phyloP scores from a whole-genome alignment of 2,888 invertebrate genomes.

The Adelognathus sp. region DNA sequence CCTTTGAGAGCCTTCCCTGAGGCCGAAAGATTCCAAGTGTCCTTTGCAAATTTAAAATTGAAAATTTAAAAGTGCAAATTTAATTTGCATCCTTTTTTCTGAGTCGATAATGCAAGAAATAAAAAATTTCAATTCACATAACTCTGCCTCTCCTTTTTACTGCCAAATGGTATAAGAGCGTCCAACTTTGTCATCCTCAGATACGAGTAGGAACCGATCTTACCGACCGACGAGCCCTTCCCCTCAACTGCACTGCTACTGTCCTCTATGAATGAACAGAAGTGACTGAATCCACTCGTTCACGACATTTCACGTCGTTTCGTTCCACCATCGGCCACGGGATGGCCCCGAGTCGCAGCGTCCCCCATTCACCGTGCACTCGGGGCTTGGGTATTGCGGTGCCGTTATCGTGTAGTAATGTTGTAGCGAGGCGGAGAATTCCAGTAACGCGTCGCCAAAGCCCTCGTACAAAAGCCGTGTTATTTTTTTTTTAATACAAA shows the following conservation, averaged over 20 bases:
- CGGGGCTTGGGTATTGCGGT: slow-evolving; percentile 28
- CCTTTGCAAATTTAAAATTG: too few relatives aligned
- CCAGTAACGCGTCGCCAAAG: slow-evolving; percentile 10
- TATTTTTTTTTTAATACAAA: slow-evolving; percentile 6
- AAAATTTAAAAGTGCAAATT: too few relatives aligned
- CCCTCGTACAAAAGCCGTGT: slow-evolving; percentile 2
- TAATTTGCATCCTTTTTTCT: too few relatives aligned
- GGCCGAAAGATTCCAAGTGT: too few relatives aligned
- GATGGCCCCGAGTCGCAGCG: slow-evolving; percentile 32
- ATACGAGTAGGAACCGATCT: neutral
- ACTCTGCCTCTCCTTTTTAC: too few relatives aligned
- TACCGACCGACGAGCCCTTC: neutral
- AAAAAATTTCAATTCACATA: too few relatives aligned
- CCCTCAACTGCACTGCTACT: neutral
- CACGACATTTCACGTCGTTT: neutral
- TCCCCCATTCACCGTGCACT: slow-evolving; percentile 31
- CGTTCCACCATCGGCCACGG: neutral
- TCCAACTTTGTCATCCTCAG: neutral
- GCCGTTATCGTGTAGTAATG: slow-evolving; percentile 35
- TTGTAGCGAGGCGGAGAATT: slow-evolving; percentile 6
- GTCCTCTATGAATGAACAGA: neutral
- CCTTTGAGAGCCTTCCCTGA: too few relatives aligned
- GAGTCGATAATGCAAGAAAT: too few relatives aligned
- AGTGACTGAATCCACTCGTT: neutral
- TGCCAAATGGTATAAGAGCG: neutral